Percentiles rank a stretch among this genome's conserved stretches.
phyloP scores from a whole-genome alignment of 2,113 vertebrate species.

The Cryptoleucopteryx plumbea region DNA sequence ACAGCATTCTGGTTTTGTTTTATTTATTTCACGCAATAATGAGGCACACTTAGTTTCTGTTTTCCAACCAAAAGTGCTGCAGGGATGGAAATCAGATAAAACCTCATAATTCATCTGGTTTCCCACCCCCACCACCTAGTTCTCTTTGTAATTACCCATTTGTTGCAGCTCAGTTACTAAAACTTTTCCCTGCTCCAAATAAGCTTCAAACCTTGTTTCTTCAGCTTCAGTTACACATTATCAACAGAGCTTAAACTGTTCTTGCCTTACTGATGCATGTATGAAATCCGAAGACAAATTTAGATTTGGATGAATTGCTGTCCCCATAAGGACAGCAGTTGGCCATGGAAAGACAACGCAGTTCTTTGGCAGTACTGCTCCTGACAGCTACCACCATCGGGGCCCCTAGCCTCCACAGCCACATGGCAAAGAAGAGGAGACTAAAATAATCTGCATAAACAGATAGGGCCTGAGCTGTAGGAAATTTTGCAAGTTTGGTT shows the following conservation, averaged over 20 bases:
- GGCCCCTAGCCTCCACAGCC: background rate
- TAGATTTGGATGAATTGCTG: background rate
- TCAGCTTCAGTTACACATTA: background rate
- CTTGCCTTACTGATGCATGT: background rate
- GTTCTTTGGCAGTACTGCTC: background rate
- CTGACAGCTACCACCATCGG: background rate
- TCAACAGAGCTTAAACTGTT: background rate
- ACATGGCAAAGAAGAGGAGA: background rate
- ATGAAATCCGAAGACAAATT: background rate
- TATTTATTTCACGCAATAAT: conserved; percentile 41
- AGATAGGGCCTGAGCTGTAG: background rate
- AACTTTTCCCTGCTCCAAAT: background rate
- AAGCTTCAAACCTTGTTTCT: background rate
- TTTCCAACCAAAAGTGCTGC: conserved; percentile 31
- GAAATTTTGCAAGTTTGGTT: background rate
- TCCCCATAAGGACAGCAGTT: background rate
- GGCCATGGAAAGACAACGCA: background rate
- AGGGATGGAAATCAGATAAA: conserved; percentile 17
- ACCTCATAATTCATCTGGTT: background rate
- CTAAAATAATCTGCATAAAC: background rate
- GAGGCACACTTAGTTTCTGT: background rate
- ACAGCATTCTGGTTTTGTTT: conserved; percentile 26
- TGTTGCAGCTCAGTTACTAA: background rate
- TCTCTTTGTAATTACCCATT: background rate
- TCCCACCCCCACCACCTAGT: background rate